phyloP scores from a whole-genome alignment of 2,797 vertebrate species.

The Alca torda region DNA sequence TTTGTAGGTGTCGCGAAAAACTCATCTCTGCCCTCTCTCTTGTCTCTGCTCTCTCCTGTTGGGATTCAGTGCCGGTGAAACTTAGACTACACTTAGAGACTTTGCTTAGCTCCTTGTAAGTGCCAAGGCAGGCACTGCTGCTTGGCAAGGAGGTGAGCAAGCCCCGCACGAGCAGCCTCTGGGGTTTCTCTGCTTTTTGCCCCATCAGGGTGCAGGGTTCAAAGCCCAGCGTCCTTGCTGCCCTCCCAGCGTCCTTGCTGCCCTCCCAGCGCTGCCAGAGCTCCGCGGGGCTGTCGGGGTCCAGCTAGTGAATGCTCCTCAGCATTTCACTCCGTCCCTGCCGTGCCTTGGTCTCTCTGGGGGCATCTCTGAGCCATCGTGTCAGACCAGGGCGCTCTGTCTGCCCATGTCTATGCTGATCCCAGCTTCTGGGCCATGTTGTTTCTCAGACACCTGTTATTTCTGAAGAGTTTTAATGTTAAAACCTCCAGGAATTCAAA shows the following conservation, averaged over 20 bases:
- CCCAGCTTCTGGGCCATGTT: background rate
- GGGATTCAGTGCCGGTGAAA: background rate
- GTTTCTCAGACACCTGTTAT: background rate
- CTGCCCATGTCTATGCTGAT: accelerated
- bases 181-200: background rate
- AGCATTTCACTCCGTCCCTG: background rate
- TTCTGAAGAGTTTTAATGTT: background rate
- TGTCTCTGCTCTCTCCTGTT: background rate
- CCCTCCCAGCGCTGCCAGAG: background rate
- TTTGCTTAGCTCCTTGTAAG: background rate
- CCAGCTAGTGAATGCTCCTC: background rate
- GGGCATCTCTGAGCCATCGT: background rate
- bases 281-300: background rate
- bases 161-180: background rate
- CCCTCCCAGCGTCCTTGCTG: background rate
- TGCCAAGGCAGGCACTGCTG: background rate
- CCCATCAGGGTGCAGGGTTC: background rate
- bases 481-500: background rate
- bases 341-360: background rate
- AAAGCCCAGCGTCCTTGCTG: background rate
- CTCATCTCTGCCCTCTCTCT: background rate
- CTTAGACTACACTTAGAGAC: background rate
- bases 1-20: background rate
- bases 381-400: background rate
- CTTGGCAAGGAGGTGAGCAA: background rate